Percentiles rank a stretch among this genome's conserved stretches.
Evolutionary conservation across 2,888 invertebrate genomes (phyloP).

Genomic region (Idaea dimidiata): DNA sequence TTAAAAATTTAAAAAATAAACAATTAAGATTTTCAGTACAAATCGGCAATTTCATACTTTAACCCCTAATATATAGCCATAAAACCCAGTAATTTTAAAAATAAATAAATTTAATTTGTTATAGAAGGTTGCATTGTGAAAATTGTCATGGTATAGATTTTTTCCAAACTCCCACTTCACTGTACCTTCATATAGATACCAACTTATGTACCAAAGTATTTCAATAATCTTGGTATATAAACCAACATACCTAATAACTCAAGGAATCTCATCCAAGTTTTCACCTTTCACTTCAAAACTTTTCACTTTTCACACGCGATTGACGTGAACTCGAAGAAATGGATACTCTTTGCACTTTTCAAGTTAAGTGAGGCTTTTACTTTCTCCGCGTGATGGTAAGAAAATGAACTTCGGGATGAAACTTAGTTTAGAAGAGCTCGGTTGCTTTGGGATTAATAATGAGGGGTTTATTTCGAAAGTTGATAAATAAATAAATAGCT

Average conservation of each 20-base stretch:
- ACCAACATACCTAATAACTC: background rate
- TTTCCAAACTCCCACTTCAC: too few relatives aligned
- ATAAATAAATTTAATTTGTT: too few relatives aligned
- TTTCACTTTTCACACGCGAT: conserved; percentile 60
- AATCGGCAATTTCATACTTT: too few relatives aligned
- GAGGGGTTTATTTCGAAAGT: background rate
- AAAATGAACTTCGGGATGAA: conserved; percentile 15
- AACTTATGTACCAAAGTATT: too few relatives aligned
- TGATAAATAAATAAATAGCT: background rate
- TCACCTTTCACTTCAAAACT: conserved; percentile 53
- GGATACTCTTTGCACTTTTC: conserved; percentile 37
- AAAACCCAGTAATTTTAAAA: too few relatives aligned
- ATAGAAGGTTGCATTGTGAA: too few relatives aligned
- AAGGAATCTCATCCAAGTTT: conserved; percentile 26
- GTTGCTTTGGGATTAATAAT: conserved; percentile 1
- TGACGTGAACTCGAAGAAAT: conserved; percentile 40
- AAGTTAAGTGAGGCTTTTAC: conserved; percentile 32
- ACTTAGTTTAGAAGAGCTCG: conserved; percentile 2
- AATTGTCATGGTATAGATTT: too few relatives aligned
- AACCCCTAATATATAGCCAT: too few relatives aligned
- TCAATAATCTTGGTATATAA: background rate
- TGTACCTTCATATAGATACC: too few relatives aligned
- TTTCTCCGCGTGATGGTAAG: conserved; percentile 27
- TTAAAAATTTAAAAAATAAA: too few relatives aligned
- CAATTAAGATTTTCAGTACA: too few relatives aligned